These are phyloP conservation scores for Hippopotamyrus pictus DNA, from an alignment of 2,797 vertebrate species.

Conservation along the genomic window DNA sequence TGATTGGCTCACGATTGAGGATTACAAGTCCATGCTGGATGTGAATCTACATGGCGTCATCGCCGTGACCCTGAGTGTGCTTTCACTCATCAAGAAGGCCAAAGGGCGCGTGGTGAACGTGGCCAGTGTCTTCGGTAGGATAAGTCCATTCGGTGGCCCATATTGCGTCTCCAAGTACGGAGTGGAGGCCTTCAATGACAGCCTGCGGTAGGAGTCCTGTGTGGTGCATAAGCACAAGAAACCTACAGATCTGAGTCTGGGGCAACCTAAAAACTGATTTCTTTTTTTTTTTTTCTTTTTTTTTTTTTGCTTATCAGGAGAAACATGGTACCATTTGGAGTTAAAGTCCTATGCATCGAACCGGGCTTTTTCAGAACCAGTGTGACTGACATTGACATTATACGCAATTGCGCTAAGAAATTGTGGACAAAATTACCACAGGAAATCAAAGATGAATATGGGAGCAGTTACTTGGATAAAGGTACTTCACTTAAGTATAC, in stretches of 20 bases:
- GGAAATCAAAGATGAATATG: slow-evolving; percentile 59
- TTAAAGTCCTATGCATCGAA: slow-evolving; percentile 66
- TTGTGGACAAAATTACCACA: slow-evolving; percentile 59
- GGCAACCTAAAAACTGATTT: neutral
- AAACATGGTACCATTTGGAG: slow-evolving; percentile 50
- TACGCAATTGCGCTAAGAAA: slow-evolving; percentile 24
- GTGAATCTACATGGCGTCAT: slow-evolving; percentile 66
- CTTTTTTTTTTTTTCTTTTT: neutral
- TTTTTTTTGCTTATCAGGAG: slow-evolving; percentile 42
- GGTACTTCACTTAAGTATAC: slow-evolving; percentile 37
- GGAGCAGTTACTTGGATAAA: slow-evolving; percentile 39
- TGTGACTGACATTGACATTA: slow-evolving; percentile 40
- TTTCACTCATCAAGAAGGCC: slow-evolving; percentile 66
- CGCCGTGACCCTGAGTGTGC: slow-evolving; percentile 58
- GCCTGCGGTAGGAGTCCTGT: slow-evolving; percentile 53
- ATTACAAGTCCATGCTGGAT: slow-evolving; percentile 60
- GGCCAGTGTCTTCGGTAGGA: slow-evolving; percentile 62
- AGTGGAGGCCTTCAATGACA: slow-evolving; percentile 66
- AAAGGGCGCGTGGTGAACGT: slow-evolving; percentile 65
- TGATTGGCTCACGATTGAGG: slow-evolving; percentile 60
- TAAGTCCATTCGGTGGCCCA: slow-evolving; percentile 52
- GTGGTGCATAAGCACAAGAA: neutral
- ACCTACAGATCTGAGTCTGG: neutral
- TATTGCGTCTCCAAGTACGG: slow-evolving; percentile 61
- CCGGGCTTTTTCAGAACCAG: slow-evolving; percentile 67